phyloP scores from a whole-genome alignment of 2,888 invertebrate genomes.

The Emmelina monodactyla region DNA sequence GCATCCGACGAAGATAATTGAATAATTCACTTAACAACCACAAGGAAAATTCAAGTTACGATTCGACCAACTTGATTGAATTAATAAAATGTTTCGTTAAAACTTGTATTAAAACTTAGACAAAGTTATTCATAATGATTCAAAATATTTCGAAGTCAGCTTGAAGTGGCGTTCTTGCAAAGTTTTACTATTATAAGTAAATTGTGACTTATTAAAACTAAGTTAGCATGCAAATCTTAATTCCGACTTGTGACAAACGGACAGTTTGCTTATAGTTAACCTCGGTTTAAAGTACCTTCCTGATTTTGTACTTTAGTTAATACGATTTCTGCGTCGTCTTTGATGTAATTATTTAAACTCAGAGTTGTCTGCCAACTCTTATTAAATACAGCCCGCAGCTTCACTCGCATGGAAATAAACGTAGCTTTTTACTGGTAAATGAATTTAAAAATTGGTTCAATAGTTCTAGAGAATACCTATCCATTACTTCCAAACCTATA shows the following conservation, averaged over 20 bases:
- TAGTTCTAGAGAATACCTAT: no score
- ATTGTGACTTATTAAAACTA: constrained; percentile 54
- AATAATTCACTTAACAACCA: neutral
- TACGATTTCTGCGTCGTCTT: no score
- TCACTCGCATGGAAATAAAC: no score
- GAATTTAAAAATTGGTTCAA: no score
- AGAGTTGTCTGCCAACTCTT: no score
- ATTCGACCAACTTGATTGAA: neutral
- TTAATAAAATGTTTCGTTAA: constrained; percentile 2
- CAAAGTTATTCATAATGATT: constrained; percentile 20
- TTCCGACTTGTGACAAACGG: neutral
- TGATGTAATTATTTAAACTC: no score
- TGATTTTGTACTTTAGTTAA: no score
- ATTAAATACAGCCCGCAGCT: no score
- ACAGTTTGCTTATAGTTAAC: no score
- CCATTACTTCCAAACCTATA: no score
- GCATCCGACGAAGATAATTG: neutral
- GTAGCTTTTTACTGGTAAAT: no score
- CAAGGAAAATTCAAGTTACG: neutral
- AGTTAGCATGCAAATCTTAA: constrained; percentile 56
- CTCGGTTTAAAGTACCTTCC: no score
- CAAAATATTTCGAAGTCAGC: constrained; percentile 28
- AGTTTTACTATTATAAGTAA: constrained; percentile 31
- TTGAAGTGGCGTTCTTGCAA: constrained; percentile 9
- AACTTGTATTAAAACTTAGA: constrained; percentile 1